A percentile compares a stretch with the other conserved stretches of the same genome.
Conservation (phyloP, 2,113 vertebrate species). For the Todiramphus chloris region DNA sequence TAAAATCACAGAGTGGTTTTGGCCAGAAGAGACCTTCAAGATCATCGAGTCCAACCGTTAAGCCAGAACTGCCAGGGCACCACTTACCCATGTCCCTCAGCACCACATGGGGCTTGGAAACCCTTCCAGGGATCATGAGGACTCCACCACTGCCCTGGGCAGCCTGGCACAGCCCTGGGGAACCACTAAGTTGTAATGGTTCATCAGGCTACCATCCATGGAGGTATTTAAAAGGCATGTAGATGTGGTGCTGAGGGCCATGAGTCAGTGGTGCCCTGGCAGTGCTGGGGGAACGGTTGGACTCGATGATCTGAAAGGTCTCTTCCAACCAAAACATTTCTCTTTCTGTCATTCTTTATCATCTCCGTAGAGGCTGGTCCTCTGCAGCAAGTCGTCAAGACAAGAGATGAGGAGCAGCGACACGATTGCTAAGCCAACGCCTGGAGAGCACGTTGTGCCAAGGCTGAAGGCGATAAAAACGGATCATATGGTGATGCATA, state of each 20-base stretch:
- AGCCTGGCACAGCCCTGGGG: background rate
- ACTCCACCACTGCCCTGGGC: background rate
- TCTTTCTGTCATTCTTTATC: background rate
- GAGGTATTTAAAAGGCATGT: background rate
- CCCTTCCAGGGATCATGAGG: background rate
- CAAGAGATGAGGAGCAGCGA: slow-evolving; percentile 40
- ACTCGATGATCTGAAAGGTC: background rate
- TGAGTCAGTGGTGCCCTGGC: background rate
- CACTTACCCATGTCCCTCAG: background rate
- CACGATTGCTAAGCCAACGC: slow-evolving; percentile 3
- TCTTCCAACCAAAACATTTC: background rate
- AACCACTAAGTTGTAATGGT: background rate
- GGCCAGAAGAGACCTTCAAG: background rate
- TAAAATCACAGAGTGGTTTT: background rate
- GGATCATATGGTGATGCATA: slow-evolving; percentile 68
- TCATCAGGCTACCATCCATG: background rate
- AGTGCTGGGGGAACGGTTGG: background rate
- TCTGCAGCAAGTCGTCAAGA: background rate
- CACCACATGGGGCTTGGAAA: background rate
- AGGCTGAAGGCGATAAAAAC: slow-evolving; percentile 50
- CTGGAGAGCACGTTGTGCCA: slow-evolving; percentile 31
- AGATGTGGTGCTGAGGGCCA: background rate
- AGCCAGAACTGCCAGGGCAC: background rate
- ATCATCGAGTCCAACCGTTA: background rate
- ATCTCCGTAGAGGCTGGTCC: slow-evolving; percentile 18